Base-by-base conservation (phyloP, 2,888 invertebrate genomes). In the Aphodius sticticus region DNA sequence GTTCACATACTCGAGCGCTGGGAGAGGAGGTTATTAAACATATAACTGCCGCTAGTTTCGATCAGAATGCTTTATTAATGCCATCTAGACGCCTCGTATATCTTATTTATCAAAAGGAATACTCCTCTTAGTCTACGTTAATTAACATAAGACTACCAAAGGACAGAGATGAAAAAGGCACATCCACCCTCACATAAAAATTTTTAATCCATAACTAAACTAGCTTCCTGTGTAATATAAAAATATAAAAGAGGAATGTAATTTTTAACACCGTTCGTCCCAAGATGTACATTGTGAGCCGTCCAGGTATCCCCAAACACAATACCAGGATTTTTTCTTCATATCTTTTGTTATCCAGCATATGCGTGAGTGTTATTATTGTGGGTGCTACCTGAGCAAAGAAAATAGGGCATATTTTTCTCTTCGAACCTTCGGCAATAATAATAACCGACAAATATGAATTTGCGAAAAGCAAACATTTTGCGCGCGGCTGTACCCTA, bases 1-100 rank as follows among this genome's bases (percentile, higher is more conserved):
- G 85, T 86, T 85, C 85, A 84, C 86, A 87, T 88, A 87, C 87
- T 85, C 84, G 82, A 81, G 80, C 82, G 37, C 69, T 82, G 82
- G 82, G 83, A 81, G 82, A 83, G 82, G 82, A 86, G 84, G 87
- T 87, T 88, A 88, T 88, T 86, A 84, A 74, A 74, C 9, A 35
- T 26, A 35, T 74, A 74, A 36, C 74, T 53, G 53, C 53, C 53
- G 53, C 53, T 12, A 53, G 53, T 1, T 53, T 12, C 53, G 53
- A 53, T 53, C 53, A 53, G 2, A 53, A 53, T 53, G 53, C 53
- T 53, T 7, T 53, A 53, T 53, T 53, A 53, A 53, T 53, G 12
- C 9, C 53, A 1, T 1, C 53, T 5, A 12, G 4, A 53, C 53
- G 53, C 53, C 9, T 53, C 53, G 53, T 53, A 53, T 53, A 9